phyloP scores from a whole-genome alignment of 2,888 invertebrate genomes.

The Meta bourneti region DNA sequence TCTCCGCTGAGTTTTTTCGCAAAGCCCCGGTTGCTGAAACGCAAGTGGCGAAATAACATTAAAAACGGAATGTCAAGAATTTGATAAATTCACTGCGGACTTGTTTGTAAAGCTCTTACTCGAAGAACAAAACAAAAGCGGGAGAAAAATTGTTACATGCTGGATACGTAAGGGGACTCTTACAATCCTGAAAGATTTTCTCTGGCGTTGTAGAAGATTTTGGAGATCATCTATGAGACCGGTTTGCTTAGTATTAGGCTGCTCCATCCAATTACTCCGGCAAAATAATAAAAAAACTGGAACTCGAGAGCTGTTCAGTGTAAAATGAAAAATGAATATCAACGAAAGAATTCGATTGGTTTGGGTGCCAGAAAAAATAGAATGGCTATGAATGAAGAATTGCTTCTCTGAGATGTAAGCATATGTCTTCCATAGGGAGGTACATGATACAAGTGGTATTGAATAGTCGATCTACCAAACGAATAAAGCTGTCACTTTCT shows the following conservation, averaged over 20 bases:
- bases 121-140: background rate
- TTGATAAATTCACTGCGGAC: constrained; percentile 23
- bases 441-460: too few species aligned
- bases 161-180: too few species aligned
- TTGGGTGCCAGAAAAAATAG: background rate
- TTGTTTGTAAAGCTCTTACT: constrained; percentile 15
- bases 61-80: constrained; percentile 16
- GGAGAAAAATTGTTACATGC: background rate
- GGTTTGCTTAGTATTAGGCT: constrained; percentile 6
- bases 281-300: constrained; percentile 6
- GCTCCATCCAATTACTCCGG: constrained; percentile 38
- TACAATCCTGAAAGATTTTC: constrained; percentile 1
- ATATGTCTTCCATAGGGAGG: too few species aligned
- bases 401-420: background rate
- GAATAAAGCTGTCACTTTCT: too few species aligned
- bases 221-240: constrained; percentile 13
- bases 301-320: background rate
- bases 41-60: background rate
- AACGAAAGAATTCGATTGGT: constrained; percentile 10
- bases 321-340: constrained; percentile 35
- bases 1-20: background rate
- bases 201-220: constrained; percentile 13
- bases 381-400: background rate
- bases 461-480: too few species aligned
- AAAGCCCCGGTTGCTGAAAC: background rate